Evolutionary conservation across 2,113 vertebrate species (phyloP), one percentile per base, ranked within the genome.

Genomic region (Platysteira castanea): DNA sequence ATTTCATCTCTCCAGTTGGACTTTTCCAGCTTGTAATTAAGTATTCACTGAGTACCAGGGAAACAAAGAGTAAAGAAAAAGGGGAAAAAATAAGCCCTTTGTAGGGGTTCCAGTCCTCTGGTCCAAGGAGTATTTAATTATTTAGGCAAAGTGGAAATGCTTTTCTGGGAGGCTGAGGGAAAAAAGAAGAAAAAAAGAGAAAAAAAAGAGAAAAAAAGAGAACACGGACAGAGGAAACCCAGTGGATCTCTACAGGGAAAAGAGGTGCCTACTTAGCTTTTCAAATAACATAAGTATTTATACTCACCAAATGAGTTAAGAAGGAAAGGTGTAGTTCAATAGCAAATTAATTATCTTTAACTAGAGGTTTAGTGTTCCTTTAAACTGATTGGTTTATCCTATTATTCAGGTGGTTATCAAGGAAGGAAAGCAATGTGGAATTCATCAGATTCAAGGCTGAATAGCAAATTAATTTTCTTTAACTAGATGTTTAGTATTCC

Each of bases 91-190:
- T 54, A 93, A 93, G 33, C 19, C 12, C 27, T 93, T 91, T 96
- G 68, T 97, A 87, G 68, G 84, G 6, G 60, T 93, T 93, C 91
- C 96, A 97, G 79, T 89, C 68, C 60, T 87, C 64, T 41, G 9
- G 31, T 87, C 93, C 94, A 95, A 84, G 83, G 64, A 95, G 92
- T 92, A 95, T 87, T 95, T 92, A 92, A 84, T 89, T 95, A 89
- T 93, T 81, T 68, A 81, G 52, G 31, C 47, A 70, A 94, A 95
- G 39, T 93, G 79, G 88, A 96, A 95, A 82, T 81, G 46, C 56
- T 88, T 92, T 75, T 42, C 64, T 86, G 69, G 76, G 71, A 75
- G 19, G 12, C 13, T 67, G 68, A 80, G 61, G 75, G n/a, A n/a
- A n/a, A n/a, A n/a, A n/a, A 42, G 37, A n/a, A 68, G 44, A 31